Evolutionary conservation across 2,888 invertebrate genomes (phyloP), one percentile per base, ranked within the genome.

Genomic region (Mystacides longicornis): DNA sequence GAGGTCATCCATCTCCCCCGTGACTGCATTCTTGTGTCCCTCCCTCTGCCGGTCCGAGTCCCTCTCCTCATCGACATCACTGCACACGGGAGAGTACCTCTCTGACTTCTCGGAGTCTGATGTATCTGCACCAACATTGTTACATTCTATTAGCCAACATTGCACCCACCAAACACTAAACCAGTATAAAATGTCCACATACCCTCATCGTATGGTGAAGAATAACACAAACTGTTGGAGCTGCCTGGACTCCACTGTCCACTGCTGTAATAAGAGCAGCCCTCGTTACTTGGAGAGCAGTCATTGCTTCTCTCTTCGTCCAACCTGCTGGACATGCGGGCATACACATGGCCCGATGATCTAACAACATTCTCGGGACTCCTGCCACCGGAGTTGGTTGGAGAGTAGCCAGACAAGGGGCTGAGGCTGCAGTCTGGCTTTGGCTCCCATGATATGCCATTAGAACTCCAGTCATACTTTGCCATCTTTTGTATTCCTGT

Each of bases 21-120:
- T 71, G 7, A 69, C 69, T 0, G 72, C 68, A 59, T 69, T 70
- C 33, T 71, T 57, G 11, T 60, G 59, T 14, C 62, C 55, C 16
- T 16, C 59, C 58, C 5, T 64, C 63, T 65, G 50, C 23, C 48
- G 42, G 23, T 43, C 49, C 21, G 48, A 22, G 52, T 64, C 63
- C 64, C 55, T 65, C 66, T 22, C 51, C 19, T 73, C 73, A 61
- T 78, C 78, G n/a, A 67, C 68, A 54, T 79, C 79, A 58, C 83
- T 84, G 64, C 84, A 85, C 20, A 85, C 81, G 1, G 85, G 85
- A 52, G 85, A 85, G 65, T 82, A 82, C 50, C 81, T 78, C 19
- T 81, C 81, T 0, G 81, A 81, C 61, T 75, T 69, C 61, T 78
- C 77, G 0, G 77, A 77, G 66, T 81, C 81, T 1, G 79, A 79